Percentiles rank a stretch among this genome's conserved stretches.
phyloP scores from a whole-genome alignment of 2,888 invertebrate genomes.

The Eurytoma adleriae region DNA sequence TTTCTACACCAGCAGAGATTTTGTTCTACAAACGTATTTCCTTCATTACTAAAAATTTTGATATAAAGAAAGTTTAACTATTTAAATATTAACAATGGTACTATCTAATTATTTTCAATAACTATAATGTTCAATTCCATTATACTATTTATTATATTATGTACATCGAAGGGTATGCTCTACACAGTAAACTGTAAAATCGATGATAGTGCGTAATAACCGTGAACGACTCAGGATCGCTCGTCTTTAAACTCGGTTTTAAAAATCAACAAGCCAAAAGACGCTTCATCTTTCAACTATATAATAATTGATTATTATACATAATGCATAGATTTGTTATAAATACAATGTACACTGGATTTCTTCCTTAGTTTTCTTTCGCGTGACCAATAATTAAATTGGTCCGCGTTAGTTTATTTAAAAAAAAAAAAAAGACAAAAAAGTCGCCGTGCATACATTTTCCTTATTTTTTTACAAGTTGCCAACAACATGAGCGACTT shows the following conservation, averaged over 20 bases:
- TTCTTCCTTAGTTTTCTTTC: neutral
- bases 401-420: no score
- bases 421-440: neutral
- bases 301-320: slow-evolving; percentile 25
- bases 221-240: slow-evolving; percentile 7
- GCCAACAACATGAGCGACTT: slow-evolving; percentile 33
- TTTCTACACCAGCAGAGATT: no score
- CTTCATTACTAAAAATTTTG: no score
- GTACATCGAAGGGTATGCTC: slow-evolving; percentile 36
- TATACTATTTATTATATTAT: slow-evolving; percentile 44
- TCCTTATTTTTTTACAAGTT: slow-evolving; percentile 23
- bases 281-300: slow-evolving; percentile 11
- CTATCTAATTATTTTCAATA: no score
- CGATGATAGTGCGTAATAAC: slow-evolving; percentile 24
- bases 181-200: slow-evolving; percentile 33
- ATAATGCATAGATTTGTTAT: slow-evolving; percentile 31
- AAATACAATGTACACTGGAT: slow-evolving; percentile 43
- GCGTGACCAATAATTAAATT: no score
- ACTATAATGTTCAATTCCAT: neutral
- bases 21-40: no score
- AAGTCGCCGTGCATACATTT: slow-evolving; percentile 5
- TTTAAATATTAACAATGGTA: no score
- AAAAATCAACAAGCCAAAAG: slow-evolving; percentile 36
- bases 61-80: no score
- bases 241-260: slow-evolving; percentile 1